Conservation (phyloP, 2,797 vertebrate species). For the Megalops cyprinoides region DNA sequence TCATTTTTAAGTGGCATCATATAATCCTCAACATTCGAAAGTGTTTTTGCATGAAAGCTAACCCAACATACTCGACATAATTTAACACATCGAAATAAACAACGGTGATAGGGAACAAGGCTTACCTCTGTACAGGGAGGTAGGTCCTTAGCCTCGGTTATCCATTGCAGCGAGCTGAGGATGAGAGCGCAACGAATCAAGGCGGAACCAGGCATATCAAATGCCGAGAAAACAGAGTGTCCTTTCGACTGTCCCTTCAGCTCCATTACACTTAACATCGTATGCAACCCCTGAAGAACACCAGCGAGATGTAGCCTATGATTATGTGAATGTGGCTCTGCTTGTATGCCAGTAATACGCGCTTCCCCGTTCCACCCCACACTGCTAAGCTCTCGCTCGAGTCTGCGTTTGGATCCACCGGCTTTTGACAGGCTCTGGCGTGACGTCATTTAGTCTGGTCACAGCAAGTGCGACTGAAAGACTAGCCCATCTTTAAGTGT, state of each 20-base stretch:
- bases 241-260: slow-evolving; percentile 31
- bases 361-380: background rate
- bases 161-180: slow-evolving; percentile 55
- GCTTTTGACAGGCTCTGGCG: slow-evolving; percentile 30
- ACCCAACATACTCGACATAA: background rate
- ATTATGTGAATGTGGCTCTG: background rate
- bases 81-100: background rate
- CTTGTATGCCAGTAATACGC: background rate
- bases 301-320: background rate
- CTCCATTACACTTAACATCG: background rate
- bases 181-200: slow-evolving; percentile 55
- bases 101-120: background rate
- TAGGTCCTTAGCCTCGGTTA: slow-evolving; percentile 53
- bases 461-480: slow-evolving; percentile 26
- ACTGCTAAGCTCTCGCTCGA: background rate
- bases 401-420: slow-evolving; percentile 17
- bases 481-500: no score
- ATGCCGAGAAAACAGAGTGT: slow-evolving; percentile 7
- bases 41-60: background rate
- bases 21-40: no score
- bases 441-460: slow-evolving; percentile 36
- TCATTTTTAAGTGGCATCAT: no score
- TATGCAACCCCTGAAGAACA: background rate
- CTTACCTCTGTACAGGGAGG: slow-evolving; percentile 75
- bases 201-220: slow-evolving; percentile 17